A percentile compares a stretch with the other conserved stretches of the same genome.
Evolutionary conservation across 2,797 vertebrate species (phyloP).

Genomic region (Clangula hyemalis): DNA sequence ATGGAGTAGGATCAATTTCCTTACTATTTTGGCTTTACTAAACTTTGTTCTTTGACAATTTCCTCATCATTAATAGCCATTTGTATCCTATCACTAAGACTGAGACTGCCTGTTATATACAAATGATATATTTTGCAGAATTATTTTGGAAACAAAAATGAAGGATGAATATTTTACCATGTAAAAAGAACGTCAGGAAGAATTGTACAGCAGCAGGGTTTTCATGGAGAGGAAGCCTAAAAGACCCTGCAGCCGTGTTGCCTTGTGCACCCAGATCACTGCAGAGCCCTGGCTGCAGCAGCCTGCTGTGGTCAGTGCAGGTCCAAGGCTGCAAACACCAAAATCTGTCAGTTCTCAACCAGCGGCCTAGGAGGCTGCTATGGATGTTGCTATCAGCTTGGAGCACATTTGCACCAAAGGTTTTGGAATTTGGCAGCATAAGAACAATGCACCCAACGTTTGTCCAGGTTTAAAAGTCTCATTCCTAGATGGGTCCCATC

Average conservation of each 20-base stretch:
- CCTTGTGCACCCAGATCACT: rapidly evolving
- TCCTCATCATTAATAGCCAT: conserved; percentile 28
- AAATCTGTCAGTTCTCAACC: neutral
- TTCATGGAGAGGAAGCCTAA: neutral
- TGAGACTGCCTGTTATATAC: neutral
- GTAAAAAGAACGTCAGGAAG: neutral
- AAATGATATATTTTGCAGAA: neutral
- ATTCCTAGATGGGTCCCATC: neutral
- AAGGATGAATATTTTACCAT: neutral
- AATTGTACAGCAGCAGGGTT: neutral
- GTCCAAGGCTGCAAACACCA: neutral
- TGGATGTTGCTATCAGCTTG: neutral
- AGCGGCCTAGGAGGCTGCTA: neutral
- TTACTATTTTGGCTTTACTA: conserved; percentile 37
- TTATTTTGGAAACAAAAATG: neutral
- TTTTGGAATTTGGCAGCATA: neutral
- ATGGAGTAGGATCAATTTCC: conserved; percentile 39
- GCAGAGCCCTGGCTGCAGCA: neutral
- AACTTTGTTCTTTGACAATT: conserved; percentile 44
- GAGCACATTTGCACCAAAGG: neutral
- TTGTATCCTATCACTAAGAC: neutral
- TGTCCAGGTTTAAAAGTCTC: neutral
- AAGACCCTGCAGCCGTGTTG: neutral
- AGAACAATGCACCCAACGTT: neutral
- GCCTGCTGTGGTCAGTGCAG: neutral